Conservation (phyloP, 2,888 invertebrate species). For the Drosophila subsilvestris region DNA sequence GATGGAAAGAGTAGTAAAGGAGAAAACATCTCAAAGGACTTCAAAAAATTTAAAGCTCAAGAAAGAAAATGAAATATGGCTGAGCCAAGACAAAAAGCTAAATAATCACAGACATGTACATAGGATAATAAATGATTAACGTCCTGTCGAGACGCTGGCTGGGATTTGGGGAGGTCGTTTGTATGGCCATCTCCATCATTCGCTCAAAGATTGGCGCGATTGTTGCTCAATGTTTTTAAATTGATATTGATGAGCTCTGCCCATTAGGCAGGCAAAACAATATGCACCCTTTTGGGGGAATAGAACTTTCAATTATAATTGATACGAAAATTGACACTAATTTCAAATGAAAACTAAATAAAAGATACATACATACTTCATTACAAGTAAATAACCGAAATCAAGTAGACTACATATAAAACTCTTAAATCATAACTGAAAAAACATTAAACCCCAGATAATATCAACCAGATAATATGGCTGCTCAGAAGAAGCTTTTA, state of each 20-base stretch:
- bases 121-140: conserved; percentile 79
- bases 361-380: background rate
- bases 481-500: conserved; percentile 8
- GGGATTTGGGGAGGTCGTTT: conserved; percentile 52
- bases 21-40: conserved; percentile 24
- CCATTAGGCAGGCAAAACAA: conserved; percentile 8
- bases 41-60: conserved; percentile 38
- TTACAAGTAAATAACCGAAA: too few relatives aligned
- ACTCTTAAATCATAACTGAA: background rate
- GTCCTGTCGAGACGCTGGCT: conserved; percentile 35
- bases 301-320: conserved; percentile 4
- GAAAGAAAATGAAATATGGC: conserved; percentile 68
- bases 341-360: background rate
- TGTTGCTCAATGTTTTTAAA: conserved; percentile 41
- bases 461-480: conserved; percentile 7
- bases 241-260: conserved; percentile 66
- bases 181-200: conserved; percentile 7
- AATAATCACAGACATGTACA: conserved; percentile 73
- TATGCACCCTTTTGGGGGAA: conserved; percentile 3
- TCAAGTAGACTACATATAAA: background rate
- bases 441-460: background rate
- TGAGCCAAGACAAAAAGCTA: conserved; percentile 63
- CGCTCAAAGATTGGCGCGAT: conserved; percentile 5
- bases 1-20: background rate
- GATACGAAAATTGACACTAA: background rate